These are phyloP conservation scores for Phymanthus crucifer DNA, from an alignment of 92 coral and sea anemone species.

Conservation along the genomic window DNA sequence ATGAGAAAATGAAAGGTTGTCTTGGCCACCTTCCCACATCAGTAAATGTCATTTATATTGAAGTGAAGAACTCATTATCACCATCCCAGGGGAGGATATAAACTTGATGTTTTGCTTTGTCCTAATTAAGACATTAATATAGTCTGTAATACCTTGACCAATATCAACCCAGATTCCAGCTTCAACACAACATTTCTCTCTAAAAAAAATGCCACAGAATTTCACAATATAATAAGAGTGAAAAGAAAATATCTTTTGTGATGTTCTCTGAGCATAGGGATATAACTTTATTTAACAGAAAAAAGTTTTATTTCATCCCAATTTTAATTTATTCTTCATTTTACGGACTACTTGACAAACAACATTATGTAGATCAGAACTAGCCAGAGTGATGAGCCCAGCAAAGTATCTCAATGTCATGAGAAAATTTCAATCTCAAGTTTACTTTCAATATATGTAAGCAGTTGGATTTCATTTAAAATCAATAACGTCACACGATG, in stretches of 20 bases:
- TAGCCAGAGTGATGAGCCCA: not conserved
- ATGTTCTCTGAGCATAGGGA: no score
- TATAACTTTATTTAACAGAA: no score
- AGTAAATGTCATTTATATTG: not conserved
- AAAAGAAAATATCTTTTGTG: no score
- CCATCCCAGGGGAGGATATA: not conserved
- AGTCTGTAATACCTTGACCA: not conserved
- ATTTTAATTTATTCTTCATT: no score
- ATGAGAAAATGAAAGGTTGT: no score
- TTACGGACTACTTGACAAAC: no score
- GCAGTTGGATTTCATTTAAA: not conserved
- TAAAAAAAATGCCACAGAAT: no score
- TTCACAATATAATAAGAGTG: no score
- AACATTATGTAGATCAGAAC: no score
- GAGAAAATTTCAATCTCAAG: not conserved
- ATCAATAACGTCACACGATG: not conserved
- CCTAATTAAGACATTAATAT: not conserved
- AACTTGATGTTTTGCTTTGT: not conserved
- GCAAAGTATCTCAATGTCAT: not conserved
- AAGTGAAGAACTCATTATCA: not conserved
- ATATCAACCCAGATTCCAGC: not conserved
- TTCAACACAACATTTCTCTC: no score
- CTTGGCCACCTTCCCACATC: not conserved
- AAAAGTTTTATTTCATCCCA: no score
- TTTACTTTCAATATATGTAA: not conserved